phyloP scores from a whole-genome alignment of 1,140 invertebrate genomes.

The Argopecten irradians region DNA sequence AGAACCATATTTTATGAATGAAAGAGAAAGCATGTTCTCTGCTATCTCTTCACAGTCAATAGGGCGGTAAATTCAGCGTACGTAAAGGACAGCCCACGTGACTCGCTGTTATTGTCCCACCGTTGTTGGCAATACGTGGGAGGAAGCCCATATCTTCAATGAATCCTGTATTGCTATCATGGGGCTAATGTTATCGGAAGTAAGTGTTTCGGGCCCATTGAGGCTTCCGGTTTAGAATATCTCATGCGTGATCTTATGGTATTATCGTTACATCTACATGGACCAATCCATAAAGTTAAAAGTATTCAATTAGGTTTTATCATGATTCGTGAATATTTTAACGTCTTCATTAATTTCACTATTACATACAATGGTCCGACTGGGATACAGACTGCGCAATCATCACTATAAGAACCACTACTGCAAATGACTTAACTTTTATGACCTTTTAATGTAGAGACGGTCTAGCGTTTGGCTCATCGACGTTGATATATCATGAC shows the following conservation, averaged over 20 bases:
- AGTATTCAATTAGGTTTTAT: background rate
- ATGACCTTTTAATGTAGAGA: too few relatives aligned
- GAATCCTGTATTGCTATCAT: slow-evolving; percentile 1
- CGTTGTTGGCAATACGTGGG: background rate
- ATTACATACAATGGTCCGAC: too few relatives aligned
- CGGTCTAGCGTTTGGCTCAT: too few relatives aligned
- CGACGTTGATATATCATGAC: too few relatives aligned
- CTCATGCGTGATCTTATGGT: background rate
- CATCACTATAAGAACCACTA: too few relatives aligned
- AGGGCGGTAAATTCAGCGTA: background rate
- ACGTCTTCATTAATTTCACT: background rate
- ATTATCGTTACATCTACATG: background rate
- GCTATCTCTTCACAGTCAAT: slow-evolving; percentile 13
- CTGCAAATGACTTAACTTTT: too few relatives aligned
- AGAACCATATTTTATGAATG: slow-evolving; percentile 11
- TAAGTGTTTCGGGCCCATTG: background rate
- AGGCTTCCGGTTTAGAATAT: background rate
- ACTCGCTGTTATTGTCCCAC: background rate
- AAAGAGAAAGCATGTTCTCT: background rate
- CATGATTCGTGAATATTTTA: background rate
- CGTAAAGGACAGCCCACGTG: background rate
- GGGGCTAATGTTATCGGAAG: background rate
- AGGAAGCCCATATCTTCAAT: background rate
- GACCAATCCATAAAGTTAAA: background rate
- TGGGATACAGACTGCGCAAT: too few relatives aligned